Conservation (phyloP, 2,888 invertebrate genomes). For the Diadegma fenestrale region DNA sequence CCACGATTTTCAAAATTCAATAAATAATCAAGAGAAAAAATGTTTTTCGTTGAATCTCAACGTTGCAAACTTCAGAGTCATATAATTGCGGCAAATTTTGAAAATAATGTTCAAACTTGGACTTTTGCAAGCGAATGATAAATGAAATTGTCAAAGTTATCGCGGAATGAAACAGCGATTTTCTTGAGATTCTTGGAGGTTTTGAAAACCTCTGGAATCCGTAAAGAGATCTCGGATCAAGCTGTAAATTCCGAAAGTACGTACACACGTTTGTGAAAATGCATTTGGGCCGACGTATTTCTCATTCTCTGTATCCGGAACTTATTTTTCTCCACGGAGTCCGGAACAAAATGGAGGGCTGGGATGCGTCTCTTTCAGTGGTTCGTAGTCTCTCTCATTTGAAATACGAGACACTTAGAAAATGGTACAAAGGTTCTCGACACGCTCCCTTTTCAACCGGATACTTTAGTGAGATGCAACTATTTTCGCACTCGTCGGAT, state of each 20-base stretch:
- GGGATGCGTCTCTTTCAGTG: conserved; percentile 20
- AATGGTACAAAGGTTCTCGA: conserved; percentile 18
- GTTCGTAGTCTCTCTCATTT: neutral
- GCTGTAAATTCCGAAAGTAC: neutral
- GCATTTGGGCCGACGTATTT: neutral
- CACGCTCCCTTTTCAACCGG: neutral
- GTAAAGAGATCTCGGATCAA: conserved; percentile 23
- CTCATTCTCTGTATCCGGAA: conserved; percentile 10
- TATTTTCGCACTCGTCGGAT: neutral
- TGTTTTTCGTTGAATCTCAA: no score
- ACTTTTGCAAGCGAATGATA: no score
- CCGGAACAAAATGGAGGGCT: conserved; percentile 12
- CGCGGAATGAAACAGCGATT: neutral
- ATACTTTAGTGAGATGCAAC: neutral
- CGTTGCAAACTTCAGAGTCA: no score
- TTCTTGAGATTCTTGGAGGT: neutral
- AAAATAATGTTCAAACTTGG: no score
- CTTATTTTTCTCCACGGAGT: conserved; percentile 3
- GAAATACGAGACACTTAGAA: neutral
- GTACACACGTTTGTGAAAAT: conserved; percentile 4
- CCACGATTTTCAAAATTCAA: no score
- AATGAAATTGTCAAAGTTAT: no score
- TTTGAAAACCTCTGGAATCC: conserved; percentile 17
- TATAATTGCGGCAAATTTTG: no score
- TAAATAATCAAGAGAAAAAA: no score